Evolutionary conservation across 2,888 invertebrate genomes (phyloP), one percentile per base, ranked within the genome.

Genomic region (Noctua fimbriata): DNA sequence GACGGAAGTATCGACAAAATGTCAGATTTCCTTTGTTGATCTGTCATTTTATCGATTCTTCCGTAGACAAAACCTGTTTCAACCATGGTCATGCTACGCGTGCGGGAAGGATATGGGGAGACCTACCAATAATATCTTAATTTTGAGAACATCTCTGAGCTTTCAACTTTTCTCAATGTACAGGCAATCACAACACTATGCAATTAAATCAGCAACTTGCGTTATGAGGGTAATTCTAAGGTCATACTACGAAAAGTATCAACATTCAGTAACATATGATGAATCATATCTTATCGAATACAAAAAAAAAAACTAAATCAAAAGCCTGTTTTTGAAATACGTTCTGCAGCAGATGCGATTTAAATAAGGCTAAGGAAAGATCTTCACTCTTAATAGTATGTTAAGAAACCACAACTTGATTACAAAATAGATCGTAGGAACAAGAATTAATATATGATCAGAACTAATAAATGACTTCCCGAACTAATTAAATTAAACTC

Each of bases 401-500:
- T 63, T 18, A 55, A 72, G 14, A 47, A 71, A 55, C 67, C 21
- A 58, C 32, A 47, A 72, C 44, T 63, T 80, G 36, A 75, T 65
- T 69, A 52, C 32, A 67, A 65, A 84, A 63, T 32, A 65, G n/a
- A 67, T 74, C 21, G 58, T 28, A 60, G 21, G 16, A 44, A 60
- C 58, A 21, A 69, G 24, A 79, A 75, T 69, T 65, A 69, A 60
- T 80, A n/a, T 28, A 44, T 44, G n/a, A 65, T 60, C n/a, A 75
- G 21, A 79, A 60, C 14, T 66, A 73, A 70, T 76, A 36, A 81
- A 85, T 72, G 41, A 41, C 65, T 85, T 76, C 72, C 73, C n/a
- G 4, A 65, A 72, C 36, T 49, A 77, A 84, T 85, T 74, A 85
- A 79, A 66, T 81, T 2, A 73, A 66, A 84, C 63, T 18, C 3